Base-by-base conservation (phyloP, 2,888 invertebrate genomes). In the Elmis aenea region DNA sequence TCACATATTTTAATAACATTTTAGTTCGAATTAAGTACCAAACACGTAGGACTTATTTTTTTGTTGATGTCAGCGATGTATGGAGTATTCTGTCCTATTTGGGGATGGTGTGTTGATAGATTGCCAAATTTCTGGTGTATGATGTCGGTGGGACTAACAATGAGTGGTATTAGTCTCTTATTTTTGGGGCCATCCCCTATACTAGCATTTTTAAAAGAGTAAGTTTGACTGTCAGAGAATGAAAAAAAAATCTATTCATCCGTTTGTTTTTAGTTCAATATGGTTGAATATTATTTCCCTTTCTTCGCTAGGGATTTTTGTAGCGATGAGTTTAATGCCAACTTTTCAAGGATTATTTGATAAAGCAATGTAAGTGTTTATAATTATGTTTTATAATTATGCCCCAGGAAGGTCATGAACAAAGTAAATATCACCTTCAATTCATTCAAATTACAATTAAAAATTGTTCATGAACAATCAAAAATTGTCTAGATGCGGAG, bases 301-400 rank as follows among this genome's bases (percentile, higher is more conserved):
- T 14, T 76, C 77, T n/a, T 72, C 79, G 21, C 59, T 85, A 20
- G 84, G 84, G 5, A 65, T 83, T 31, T 77, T 81, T 0, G 81
- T 81, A 10, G 81, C 83, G 1, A 68, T 84, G 50, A 77, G 81
- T 2, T 65, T 84, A 22, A 70, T 85, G 52, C 85, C 85, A 1
- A 84, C 85, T 0, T 85, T 83, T 56, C 83, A 85, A 71, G 79
- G 77, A 46, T 75, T 85, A 6, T 64, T 84, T 11, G 77, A 81
- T 33, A 76, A 78, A 61, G 81, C 83, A 11, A 72, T 83, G 84
- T 84, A 67, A 79, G 81, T 76, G 53, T 15, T 2, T 10, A 31
- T 23, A n/a, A n/a, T n/a, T n/a, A 5, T 6, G n/a, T n/a, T n/a
- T n/a, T n/a, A n/a, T n/a, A n/a, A n/a, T n/a, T n/a, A n/a, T n/a